phyloP scores from a whole-genome alignment of 2,888 invertebrate genomes.

The Julus scandinavius region DNA sequence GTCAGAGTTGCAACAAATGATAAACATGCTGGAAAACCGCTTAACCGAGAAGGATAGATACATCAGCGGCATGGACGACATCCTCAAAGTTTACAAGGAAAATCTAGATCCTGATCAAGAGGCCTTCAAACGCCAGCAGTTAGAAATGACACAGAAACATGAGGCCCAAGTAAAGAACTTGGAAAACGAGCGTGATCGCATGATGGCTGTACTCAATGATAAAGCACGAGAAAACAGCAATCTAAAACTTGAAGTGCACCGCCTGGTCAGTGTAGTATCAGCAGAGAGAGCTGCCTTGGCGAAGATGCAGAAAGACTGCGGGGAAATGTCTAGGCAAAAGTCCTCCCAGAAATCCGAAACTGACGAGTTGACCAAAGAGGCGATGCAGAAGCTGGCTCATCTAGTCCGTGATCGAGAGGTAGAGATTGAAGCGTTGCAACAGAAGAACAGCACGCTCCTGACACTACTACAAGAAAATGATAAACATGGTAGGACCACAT shows the following conservation, averaged over 20 bases:
- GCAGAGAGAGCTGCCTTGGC: conserved; percentile 65
- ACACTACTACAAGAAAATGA: conserved; percentile 63
- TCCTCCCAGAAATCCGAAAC: conserved; percentile 46
- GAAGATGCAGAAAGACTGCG: conserved; percentile 64
- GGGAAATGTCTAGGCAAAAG: conserved; percentile 56
- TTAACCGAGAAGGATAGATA: conserved; percentile 49
- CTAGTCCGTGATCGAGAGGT: conserved; percentile 67
- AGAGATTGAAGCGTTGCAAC: conserved; percentile 66
- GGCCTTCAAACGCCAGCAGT: background rate
- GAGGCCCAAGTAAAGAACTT: background rate
- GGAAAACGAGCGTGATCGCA: conserved; percentile 62
- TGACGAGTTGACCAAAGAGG: conserved; percentile 65
- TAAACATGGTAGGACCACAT: background rate
- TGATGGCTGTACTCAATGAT: conserved; percentile 66
- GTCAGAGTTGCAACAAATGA: conserved; percentile 47
- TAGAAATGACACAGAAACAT: background rate
- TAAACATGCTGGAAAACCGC: conserved; percentile 45
- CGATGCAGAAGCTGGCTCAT: conserved; percentile 65
- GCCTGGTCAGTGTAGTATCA: conserved; percentile 65
- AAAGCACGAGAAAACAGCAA: conserved; percentile 65
- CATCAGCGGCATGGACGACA: conserved; percentile 50
- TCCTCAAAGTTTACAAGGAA: conserved; percentile 56
- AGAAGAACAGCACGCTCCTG: conserved; percentile 65
- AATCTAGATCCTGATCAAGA: conserved; percentile 56
- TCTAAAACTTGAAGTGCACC: conserved; percentile 65